Evolutionary conservation across 2,113 vertebrate species (phyloP), one percentile per base, ranked within the genome.

Genomic region (Alethe castanea): DNA sequence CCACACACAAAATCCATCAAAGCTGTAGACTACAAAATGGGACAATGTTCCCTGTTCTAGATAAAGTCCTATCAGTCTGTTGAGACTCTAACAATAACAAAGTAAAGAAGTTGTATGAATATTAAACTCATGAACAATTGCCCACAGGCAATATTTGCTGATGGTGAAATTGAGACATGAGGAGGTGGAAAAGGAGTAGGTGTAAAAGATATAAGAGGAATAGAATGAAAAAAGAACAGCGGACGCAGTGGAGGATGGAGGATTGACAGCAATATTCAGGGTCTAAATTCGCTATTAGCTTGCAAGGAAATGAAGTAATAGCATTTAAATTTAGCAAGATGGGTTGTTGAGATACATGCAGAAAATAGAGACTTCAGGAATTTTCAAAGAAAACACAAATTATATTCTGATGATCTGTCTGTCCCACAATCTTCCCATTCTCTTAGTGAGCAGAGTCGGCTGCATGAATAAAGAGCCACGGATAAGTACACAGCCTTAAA

Each of bases 281-380:
- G 52, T 50, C 48, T 91, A 94, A 88, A 93, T 82, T 78, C 0
- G 1, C 15, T 77, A 71, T 92, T 91, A 82, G 29, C n/a, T 95
- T 64, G 44, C 20, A 87, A 85, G 89, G 86, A 91, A 94, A 93
- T 95, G 67, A 81, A 94, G 83, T 77, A 92, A 88, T 90, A 70
- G 8, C 1, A 16, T 76, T 94, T 82, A 91, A 94, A 95, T 85
- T 78, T 82, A 96, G 66, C 45, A 42, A 62, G 56, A 26, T 88
- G 69, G 42, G 76, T 60, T 94, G 82, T 86, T 94, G 91, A 87
- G 73, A 66, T 81, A 69, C 57, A 54, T 31, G 54, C 38, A 77
- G 61, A 86, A 96, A 92, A 71, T 71, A 81, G 45, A 94, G 22
- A 59, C 56, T 90, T 88, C 59, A 67, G n/a, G 36, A 91, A 86